These are phyloP conservation scores for Diarsia brunnea DNA, from an alignment of 2,888 invertebrate genomes.

Conservation along the genomic window DNA sequence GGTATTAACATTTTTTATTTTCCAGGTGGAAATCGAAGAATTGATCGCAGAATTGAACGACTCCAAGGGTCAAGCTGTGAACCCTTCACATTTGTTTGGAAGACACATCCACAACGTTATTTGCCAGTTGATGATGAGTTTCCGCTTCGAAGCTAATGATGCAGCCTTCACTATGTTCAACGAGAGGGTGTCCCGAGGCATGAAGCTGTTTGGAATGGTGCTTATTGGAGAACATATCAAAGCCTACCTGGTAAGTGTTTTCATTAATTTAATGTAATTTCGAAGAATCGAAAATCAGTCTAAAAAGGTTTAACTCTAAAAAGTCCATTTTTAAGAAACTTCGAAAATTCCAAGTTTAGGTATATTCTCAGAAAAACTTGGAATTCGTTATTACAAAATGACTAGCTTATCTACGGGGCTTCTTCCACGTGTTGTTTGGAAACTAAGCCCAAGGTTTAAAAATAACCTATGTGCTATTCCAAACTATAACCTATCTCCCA, in stretches of 20 bases:
- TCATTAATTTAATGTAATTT: conserved; percentile 1
- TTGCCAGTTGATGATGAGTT: conserved; percentile 95
- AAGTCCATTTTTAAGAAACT: background rate
- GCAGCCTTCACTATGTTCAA: conserved; percentile 93
- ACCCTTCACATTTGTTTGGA: conserved; percentile 92
- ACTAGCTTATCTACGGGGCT: background rate
- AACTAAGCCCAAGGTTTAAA: too few species aligned
- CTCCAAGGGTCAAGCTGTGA: conserved; percentile 84
- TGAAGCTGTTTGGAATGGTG: conserved; percentile 94
- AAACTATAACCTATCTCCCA: background rate
- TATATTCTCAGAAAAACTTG: background rate
- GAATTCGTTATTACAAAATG: background rate
- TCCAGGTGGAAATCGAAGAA: conserved; percentile 91
- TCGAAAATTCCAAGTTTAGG: too few species aligned
- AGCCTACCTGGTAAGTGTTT: conserved; percentile 88
- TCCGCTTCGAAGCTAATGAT: conserved; percentile 94
- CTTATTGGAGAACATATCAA: conserved; percentile 94
- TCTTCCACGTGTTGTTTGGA: background rate
- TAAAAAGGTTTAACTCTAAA: background rate
- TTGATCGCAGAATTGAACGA: conserved; percentile 85
- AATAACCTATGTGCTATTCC: too few species aligned
- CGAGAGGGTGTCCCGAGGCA: conserved; percentile 94
- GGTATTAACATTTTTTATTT: background rate
- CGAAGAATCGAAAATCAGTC: background rate
- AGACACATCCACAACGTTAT: conserved; percentile 96